A percentile compares a stretch with the other conserved stretches of the same genome.
phyloP scores from a whole-genome alignment of 23 tunicate genomes.

The Trididemnum miniatum region DNA sequence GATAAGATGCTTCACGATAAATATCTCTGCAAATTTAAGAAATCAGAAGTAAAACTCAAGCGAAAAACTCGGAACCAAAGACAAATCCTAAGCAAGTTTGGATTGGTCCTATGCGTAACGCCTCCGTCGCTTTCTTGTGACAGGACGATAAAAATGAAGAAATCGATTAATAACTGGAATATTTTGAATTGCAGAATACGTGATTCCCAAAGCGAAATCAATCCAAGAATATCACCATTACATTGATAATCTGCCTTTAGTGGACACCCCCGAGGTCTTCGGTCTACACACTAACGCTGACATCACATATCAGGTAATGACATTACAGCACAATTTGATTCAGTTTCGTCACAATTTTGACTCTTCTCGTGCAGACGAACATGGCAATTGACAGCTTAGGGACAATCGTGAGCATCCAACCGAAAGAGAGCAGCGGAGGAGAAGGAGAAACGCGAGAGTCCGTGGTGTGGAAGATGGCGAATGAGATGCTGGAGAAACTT shows the following conservation, averaged over 20 bases:
- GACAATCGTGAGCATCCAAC: slow-evolving; percentile 87
- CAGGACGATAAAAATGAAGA: too few relatives aligned
- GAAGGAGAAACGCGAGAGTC: slow-evolving; percentile 85
- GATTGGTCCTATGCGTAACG: too few relatives aligned
- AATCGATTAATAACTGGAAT: too few relatives aligned
- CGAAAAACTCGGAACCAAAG: too few relatives aligned
- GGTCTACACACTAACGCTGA: slow-evolving; percentile 90
- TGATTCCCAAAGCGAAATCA: slow-evolving; percentile 67
- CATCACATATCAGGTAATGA: slow-evolving; percentile 74
- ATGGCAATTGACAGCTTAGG: slow-evolving; percentile 79
- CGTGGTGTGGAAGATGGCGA: slow-evolving; percentile 79
- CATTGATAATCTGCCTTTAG: slow-evolving; percentile 77
- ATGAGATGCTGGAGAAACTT: slow-evolving; percentile 82
- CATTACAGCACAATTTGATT: background rate
- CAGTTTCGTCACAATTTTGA: too few relatives aligned
- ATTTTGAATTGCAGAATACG: slow-evolving; percentile 34
- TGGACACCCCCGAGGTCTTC: slow-evolving; percentile 89
- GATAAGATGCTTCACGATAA: too few relatives aligned
- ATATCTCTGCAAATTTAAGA: too few relatives aligned
- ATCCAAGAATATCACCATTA: slow-evolving; percentile 64
- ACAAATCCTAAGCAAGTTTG: too few relatives aligned
- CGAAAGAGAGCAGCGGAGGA: slow-evolving; percentile 88
- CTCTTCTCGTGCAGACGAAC: slow-evolving; percentile 66
- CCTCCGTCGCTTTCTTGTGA: too few relatives aligned
- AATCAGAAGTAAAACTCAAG: too few relatives aligned